Evolutionary conservation across 2,797 vertebrate species (phyloP), one percentile per base, ranked within the genome.

Genomic region (Echiichthys vipera): DNA sequence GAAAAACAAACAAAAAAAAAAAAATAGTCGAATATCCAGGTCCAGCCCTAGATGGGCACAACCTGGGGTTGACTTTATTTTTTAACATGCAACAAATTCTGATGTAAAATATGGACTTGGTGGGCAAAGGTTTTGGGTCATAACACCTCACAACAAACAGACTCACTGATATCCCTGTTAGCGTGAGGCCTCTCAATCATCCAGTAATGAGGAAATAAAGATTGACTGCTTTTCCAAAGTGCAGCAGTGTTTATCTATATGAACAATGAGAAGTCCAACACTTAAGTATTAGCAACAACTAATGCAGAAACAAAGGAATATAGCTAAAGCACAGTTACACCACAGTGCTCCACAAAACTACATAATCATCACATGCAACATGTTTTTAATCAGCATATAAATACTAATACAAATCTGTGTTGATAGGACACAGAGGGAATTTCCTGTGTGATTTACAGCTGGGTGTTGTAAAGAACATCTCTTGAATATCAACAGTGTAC

Each of bases 401-500:
- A 82, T 84, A 40, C 63, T 67, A 81, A n/a, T n/a, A n/a, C n/a
- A n/a, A n/a, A n/a, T n/a, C n/a, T n/a, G n/a, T n/a, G n/a, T n/a
- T n/a, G n/a, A n/a, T n/a, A n/a, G n/a, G n/a, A n/a, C n/a, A n/a
- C n/a, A n/a, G n/a, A n/a, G n/a, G n/a, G n/a, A n/a, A n/a, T n/a
- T n/a, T n/a, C n/a, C n/a, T n/a, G n/a, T 80, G 49, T 68, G 71
- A 67, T 62, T 71, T 75, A 67, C 43, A 75, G 70, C 70, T 68
- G 81, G 73, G 78, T 71, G 65, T 66, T 74, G 70, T 71, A 77
- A 53, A 51, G 70, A 73, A 74, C 84, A 76, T 83, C 80, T 86
- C 62, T 47, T 76, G 79, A 84, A 91, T 90, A 88, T 87, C 83
- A 89, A 90, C 57, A 73, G 32, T 39, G 49, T 53, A 68, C 58